Percentiles rank a stretch among this genome's conserved stretches.
Conservation (phyloP, 2,113 vertebrate species). For the Halcyon senegalensis region DNA sequence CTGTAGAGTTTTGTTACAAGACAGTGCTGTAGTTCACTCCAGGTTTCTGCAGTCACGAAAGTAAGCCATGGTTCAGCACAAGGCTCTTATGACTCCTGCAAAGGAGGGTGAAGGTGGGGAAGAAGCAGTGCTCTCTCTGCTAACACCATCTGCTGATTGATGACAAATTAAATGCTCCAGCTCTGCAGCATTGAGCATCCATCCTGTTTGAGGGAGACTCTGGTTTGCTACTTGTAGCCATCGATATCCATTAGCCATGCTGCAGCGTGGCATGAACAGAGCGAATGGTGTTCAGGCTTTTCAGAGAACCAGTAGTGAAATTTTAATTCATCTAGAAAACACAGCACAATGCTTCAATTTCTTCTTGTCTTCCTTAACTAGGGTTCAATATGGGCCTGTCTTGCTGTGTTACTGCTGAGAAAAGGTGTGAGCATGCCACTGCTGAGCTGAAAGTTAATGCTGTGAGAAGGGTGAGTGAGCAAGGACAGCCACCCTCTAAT, state of each 20-base stretch:
- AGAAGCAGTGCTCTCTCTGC: not conserved
- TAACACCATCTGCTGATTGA: not conserved
- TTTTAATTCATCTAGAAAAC: slow-evolving; percentile 37
- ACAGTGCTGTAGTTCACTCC: not conserved
- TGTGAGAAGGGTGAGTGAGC: not conserved
- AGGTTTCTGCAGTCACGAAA: not conserved
- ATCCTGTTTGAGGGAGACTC: not conserved
- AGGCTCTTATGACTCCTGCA: not conserved
- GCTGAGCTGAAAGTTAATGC: not conserved
- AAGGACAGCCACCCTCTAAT: not conserved
- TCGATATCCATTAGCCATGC: slow-evolving; percentile 32
- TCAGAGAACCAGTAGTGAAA: not conserved
- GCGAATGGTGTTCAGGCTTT: slow-evolving; percentile 15
- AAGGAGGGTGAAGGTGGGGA: not conserved
- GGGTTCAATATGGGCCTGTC: not conserved
- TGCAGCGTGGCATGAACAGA: not conserved
- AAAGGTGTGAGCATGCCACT: not conserved
- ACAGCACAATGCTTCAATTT: not conserved
- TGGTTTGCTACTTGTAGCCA: not conserved
- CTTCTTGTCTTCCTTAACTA: slow-evolving; percentile 21
- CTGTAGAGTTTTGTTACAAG: not conserved
- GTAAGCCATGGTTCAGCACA: not conserved
- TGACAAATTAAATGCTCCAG: slow-evolving; percentile 7
- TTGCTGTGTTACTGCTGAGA: not conserved
- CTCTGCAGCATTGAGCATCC: not conserved